phyloP scores from a whole-genome alignment of 2,888 invertebrate genomes.

The Aleiodes alternator region DNA sequence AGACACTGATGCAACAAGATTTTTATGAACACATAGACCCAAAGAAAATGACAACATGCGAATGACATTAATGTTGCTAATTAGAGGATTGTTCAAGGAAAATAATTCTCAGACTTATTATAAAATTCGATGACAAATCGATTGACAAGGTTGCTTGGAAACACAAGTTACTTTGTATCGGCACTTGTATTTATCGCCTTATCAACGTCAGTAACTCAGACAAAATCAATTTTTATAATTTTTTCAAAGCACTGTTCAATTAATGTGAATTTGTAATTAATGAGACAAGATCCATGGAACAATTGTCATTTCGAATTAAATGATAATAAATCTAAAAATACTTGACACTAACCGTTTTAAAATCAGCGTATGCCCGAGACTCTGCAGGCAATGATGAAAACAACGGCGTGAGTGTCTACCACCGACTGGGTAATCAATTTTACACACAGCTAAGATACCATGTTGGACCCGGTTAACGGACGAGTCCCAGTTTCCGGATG shows the following conservation, averaged over 20 bases:
- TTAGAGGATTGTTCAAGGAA: neutral
- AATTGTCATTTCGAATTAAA: slow-evolving; percentile 1
- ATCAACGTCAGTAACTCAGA: slow-evolving; percentile 1
- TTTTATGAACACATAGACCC: slow-evolving; percentile 1
- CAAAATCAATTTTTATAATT: neutral
- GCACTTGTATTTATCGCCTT: neutral
- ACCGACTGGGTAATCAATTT: neutral
- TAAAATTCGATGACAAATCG: slow-evolving; percentile 56
- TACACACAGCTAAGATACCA: neutral
- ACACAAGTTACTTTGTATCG: slow-evolving; percentile 63
- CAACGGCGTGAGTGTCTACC: neutral
- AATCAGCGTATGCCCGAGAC: slow-evolving; percentile 18
- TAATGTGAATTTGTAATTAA: neutral
- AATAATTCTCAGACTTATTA: neutral
- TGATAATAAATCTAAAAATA: slow-evolving; percentile 13
- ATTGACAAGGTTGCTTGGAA: slow-evolving; percentile 70
- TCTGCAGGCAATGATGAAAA: slow-evolving; percentile 17
- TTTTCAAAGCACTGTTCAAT: neutral
- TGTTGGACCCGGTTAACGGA: too few relatives aligned
- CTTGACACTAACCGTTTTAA: neutral
- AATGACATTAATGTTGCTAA: neutral
- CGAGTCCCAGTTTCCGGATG: too few relatives aligned
- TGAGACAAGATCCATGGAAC: too few relatives aligned
- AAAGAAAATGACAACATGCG: neutral
- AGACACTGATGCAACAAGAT: neutral